These are phyloP conservation scores for Danio rerio DNA, from an alignment of 2,113 vertebrate genomes.

Conservation along the genomic window GRCz12tu NC_133181.1:40284001-40284500, in stretches of 20 bases:
- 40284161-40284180: background rate
- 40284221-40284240: constrained; percentile 9
- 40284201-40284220: background rate
- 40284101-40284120: constrained; percentile 85
- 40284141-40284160: constrained; percentile 90
- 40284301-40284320: background rate
- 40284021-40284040: constrained; percentile 3
- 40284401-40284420: background rate
- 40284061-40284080: constrained; percentile 89
- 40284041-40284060: constrained; percentile 24
- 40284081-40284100: constrained; percentile 91
- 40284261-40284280: constrained; percentile 7
- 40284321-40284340: background rate
- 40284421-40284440: background rate
- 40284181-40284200: background rate
- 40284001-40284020: background rate
- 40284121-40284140: constrained; percentile 87
- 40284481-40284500: too few species aligned
- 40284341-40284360: background rate
- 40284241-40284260: constrained; percentile 8
- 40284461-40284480: too few species aligned
- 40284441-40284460: too few species aligned
- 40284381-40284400: background rate
- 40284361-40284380: background rate
- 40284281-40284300: background rate